These are phyloP conservation scores for Xestobium rufovillosum DNA, from an alignment of 2,888 invertebrate genomes.

Conservation along the genomic window DNA sequence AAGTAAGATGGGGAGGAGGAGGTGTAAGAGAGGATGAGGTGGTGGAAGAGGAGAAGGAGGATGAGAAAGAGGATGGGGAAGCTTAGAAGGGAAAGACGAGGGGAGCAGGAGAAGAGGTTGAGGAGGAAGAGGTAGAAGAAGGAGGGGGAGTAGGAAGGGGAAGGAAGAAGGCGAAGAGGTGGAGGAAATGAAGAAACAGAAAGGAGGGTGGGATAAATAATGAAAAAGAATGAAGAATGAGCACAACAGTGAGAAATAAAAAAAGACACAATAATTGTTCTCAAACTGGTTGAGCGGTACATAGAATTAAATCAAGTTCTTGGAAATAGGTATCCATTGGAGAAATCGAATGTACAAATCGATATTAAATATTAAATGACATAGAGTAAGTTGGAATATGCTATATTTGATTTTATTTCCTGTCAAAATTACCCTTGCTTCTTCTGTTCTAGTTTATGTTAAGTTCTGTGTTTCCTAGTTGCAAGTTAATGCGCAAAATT, in stretches of 20 bases:
- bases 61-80: neutral
- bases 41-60: neutral
- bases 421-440: no score
- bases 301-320: no score
- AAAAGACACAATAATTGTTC: no score
- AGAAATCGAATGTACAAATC: no score
- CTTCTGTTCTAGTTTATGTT: no score
- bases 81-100: neutral
- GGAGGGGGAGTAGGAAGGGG: neutral
- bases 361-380: no score
- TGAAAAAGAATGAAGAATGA: neutral
- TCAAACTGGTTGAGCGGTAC: no score
- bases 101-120: neutral
- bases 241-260: neutral
- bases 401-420: no score
- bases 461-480: no score
- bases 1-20: neutral
- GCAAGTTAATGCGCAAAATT: no score
- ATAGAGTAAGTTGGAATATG: no score
- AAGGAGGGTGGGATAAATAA: conserved; percentile 7
- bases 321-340: no score
- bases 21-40: neutral
- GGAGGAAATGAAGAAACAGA: conserved; percentile 6
- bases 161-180: neutral
- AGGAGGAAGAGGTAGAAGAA: neutral